Conservation (phyloP, 2,888 invertebrate species). For the Lumbricus terrestris region DNA sequence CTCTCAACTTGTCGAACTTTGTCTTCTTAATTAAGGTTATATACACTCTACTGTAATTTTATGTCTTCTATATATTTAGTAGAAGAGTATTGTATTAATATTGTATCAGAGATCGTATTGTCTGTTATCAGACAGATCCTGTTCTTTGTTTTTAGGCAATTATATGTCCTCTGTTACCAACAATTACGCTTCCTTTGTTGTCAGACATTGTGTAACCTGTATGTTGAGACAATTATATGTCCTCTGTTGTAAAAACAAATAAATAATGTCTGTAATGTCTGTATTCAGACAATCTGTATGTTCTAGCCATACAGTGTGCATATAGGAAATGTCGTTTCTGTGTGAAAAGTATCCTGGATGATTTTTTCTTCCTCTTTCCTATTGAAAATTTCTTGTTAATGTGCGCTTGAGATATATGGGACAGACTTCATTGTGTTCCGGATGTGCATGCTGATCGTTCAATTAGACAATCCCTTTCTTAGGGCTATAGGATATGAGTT, state of each 20-base stretch:
- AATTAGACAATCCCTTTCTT: background rate
- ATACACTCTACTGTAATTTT: too few relatives aligned
- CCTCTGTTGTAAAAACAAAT: too few relatives aligned
- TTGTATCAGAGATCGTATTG: too few relatives aligned
- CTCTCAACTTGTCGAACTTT: too few relatives aligned
- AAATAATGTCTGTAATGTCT: background rate
- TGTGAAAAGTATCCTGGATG: background rate
- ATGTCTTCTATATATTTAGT: too few relatives aligned
- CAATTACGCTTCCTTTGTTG: too few relatives aligned
- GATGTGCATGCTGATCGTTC: background rate
- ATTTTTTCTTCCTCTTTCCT: too few relatives aligned
- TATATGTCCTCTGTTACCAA: background rate
- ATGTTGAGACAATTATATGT: too few relatives aligned
- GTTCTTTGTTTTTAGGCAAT: background rate
- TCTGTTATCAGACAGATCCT: too few relatives aligned
- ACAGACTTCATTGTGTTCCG: background rate
- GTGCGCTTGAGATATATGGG: background rate
- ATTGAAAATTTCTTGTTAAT: background rate
- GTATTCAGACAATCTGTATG: background rate
- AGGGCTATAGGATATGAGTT: background rate
- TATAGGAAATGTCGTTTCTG: background rate
- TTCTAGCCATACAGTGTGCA: background rate
- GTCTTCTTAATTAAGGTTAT: too few relatives aligned
- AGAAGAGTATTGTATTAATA: too few relatives aligned
- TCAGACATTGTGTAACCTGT: too few relatives aligned